These are phyloP conservation scores for rat (Rattus norvegicus) DNA, from an alignment of 2,113 vertebrate species.

Conservation along the genomic window GRCr8 NC_086023.1:61317001-61317500, in stretches of 20 bases:
- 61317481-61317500: conserved; percentile 22
- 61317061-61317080: conserved; percentile 35
- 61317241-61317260: conserved; percentile 19
- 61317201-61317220: neutral
- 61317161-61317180: neutral
- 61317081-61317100: conserved; percentile 58
- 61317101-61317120: conserved; percentile 2
- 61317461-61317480: conserved; percentile 5
- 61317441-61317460: neutral
- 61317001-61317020: neutral
- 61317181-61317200: neutral
- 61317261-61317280: conserved; percentile 25
- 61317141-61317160: neutral
- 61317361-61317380: neutral
- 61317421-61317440: conserved; percentile 44
- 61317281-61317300: conserved; percentile 31
- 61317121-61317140: conserved; percentile 40
- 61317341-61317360: neutral
- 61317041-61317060: conserved; percentile 44
- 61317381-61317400: neutral
- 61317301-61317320: neutral
- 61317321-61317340: neutral
- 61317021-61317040: neutral
- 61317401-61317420: neutral
- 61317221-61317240: neutral